These are phyloP conservation scores for Pyrocoelia pectoralis DNA, from an alignment of 2,888 invertebrate species.

Conservation along the genomic window DNA sequence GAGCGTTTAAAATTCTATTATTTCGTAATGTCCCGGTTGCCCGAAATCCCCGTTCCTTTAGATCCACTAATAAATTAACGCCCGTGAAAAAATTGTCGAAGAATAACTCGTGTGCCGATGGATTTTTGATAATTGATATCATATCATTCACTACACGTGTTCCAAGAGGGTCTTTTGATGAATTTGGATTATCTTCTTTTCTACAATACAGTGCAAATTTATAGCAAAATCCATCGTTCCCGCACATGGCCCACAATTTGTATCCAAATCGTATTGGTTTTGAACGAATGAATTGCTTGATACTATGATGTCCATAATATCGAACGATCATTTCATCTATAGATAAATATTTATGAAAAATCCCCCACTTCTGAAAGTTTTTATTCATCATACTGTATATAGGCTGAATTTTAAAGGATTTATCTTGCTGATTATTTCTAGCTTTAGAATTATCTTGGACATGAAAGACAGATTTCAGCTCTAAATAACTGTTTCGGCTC, in stretches of 20 bases:
- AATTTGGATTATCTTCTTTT: too few relatives aligned
- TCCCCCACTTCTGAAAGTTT: background rate
- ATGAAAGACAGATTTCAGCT: background rate
- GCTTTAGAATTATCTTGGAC: background rate
- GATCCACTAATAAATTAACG: background rate
- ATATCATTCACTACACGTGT: background rate
- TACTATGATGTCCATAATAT: background rate
- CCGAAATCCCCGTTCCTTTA: background rate
- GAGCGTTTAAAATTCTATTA: background rate
- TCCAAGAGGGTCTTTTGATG: too few relatives aligned
- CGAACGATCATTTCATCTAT: constrained; percentile 1
- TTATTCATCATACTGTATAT: background rate
- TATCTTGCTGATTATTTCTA: background rate
- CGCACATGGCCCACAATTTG: background rate
- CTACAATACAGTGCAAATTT: background rate
- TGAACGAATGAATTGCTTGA: constrained; percentile 7
- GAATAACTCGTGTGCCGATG: background rate
- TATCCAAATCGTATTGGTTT: constrained; percentile 7
- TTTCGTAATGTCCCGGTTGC: background rate
- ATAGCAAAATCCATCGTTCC: background rate
- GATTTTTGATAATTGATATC: background rate
- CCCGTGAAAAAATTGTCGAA: too few relatives aligned
- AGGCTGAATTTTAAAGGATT: background rate
- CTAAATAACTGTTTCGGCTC: background rate
- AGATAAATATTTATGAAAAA: too few relatives aligned